A percentile compares a stretch with the other conserved stretches of the same genome.
phyloP scores from a whole-genome alignment of 2,888 invertebrate genomes.

The Acanthosepion esculentum region DNA sequence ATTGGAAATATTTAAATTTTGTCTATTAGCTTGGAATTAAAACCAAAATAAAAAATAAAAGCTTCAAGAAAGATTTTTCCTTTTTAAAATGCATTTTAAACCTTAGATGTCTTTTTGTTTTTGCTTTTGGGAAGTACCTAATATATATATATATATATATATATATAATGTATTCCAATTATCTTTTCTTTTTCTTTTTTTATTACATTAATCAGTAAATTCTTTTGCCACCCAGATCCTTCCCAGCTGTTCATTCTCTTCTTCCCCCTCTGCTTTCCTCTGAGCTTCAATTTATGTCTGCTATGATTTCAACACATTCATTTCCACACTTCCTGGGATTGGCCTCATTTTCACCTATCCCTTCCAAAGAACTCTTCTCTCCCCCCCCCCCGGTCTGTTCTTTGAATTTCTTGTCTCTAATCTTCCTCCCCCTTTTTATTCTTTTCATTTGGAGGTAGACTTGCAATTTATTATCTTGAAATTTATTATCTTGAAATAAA shows the following conservation, averaged over 20 bases:
- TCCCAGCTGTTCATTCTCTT: not conserved
- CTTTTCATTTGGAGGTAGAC: not conserved
- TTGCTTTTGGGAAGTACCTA: too few species aligned
- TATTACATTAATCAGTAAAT: not conserved
- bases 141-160: too few species aligned
- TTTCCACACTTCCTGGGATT: slow-evolving; percentile 3
- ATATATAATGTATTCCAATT: too few species aligned
- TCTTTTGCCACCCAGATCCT: not conserved
- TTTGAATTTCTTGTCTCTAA: not conserved
- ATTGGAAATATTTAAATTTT: too few species aligned
- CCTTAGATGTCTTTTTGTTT: too few species aligned
- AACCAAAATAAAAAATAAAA: too few species aligned
- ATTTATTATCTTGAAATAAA: not conserved
- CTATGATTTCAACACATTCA: not conserved
- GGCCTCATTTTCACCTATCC: not conserved
- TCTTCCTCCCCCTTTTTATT: not conserved
- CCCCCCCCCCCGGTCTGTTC: too few species aligned
- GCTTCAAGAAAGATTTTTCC: too few species aligned
- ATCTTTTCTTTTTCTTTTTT: too few species aligned
- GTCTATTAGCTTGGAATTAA: too few species aligned
- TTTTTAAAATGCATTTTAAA: too few species aligned
- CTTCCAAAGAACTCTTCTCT: not conserved
- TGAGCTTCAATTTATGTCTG: not conserved
- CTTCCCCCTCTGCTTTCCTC: not conserved
- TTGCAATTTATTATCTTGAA: not conserved